phyloP scores from a whole-genome alignment of 2,888 invertebrate genomes.

The Mythimna vitellina region DNA sequence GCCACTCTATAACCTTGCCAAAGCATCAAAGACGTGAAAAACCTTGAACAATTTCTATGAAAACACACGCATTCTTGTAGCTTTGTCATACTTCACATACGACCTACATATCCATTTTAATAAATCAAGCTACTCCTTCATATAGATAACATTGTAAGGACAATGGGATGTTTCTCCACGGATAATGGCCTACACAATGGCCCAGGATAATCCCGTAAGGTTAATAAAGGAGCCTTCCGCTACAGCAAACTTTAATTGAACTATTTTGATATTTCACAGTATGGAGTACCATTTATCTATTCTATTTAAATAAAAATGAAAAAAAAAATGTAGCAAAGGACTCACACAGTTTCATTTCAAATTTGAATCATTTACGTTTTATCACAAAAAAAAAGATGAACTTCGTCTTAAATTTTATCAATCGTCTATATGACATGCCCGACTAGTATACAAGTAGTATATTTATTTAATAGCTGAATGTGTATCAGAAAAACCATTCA shows the following conservation, averaged over 20 bases:
- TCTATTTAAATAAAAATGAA: no score
- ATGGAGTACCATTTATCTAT: conserved; percentile 1
- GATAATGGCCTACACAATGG: conserved; percentile 71
- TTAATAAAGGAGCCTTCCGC: conserved; percentile 75
- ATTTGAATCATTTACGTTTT: no score
- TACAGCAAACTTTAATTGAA: conserved; percentile 64
- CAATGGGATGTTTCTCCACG: conserved; percentile 54
- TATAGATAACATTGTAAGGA: conserved; percentile 59
- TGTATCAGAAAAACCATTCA: neutral
- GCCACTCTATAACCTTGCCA: no score
- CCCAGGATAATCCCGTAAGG: conserved; percentile 72
- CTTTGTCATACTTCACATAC: neutral
- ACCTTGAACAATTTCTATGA: no score
- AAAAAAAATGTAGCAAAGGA: neutral
- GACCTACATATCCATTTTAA: conserved; percentile 17
- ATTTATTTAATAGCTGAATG: neutral
- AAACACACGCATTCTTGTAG: no score
- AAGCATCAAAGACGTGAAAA: no score
- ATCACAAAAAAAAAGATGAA: no score
- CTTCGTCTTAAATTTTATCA: no score
- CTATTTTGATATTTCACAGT: conserved; percentile 66
- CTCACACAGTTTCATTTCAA: no score
- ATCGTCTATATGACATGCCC: neutral
- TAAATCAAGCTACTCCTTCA: conserved; percentile 53
- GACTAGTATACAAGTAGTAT: neutral